phyloP scores from a whole-genome alignment of 2,888 invertebrate genomes.

The Coleophora flavipennella region DNA sequence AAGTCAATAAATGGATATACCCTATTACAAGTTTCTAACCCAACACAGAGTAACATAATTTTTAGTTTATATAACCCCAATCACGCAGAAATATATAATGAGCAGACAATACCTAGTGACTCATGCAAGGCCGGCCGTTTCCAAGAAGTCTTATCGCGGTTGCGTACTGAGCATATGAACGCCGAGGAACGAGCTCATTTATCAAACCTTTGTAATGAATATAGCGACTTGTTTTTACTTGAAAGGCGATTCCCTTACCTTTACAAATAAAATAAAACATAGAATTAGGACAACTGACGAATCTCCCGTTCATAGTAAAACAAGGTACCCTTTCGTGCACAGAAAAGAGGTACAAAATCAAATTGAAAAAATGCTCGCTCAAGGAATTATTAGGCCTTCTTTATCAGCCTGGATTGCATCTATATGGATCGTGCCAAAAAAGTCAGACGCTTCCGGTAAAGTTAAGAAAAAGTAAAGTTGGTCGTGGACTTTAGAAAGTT shows the following conservation, averaged over 20 bases:
- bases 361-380: conserved; percentile 18
- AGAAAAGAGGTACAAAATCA: conserved; percentile 12
- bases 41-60: conserved; percentile 11
- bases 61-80: conserved; percentile 10
- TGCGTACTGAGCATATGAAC: conserved; percentile 13
- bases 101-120: too few species aligned
- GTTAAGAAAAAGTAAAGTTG: too few species aligned
- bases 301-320: conserved; percentile 14
- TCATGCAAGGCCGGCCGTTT: not conserved
- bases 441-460: too few species aligned
- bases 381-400: conserved; percentile 22
- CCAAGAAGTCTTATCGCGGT: too few species aligned
- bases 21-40: too few species aligned
- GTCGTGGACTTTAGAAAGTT: too few species aligned
- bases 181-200: conserved; percentile 11
- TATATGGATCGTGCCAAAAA: too few species aligned
- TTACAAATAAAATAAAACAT: conserved; percentile 13
- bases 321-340: conserved; percentile 13
- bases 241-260: conserved; percentile 9
- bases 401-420: conserved; percentile 26
- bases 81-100: too few species aligned
- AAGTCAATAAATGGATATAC: too few species aligned
- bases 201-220: conserved; percentile 5
- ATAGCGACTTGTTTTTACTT: conserved; percentile 13
- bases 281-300: conserved; percentile 11